Evolutionary conservation across 2,888 invertebrate genomes (phyloP), one percentile per base, ranked within the genome.

Genomic region (Coecobrya sp.): DNA sequence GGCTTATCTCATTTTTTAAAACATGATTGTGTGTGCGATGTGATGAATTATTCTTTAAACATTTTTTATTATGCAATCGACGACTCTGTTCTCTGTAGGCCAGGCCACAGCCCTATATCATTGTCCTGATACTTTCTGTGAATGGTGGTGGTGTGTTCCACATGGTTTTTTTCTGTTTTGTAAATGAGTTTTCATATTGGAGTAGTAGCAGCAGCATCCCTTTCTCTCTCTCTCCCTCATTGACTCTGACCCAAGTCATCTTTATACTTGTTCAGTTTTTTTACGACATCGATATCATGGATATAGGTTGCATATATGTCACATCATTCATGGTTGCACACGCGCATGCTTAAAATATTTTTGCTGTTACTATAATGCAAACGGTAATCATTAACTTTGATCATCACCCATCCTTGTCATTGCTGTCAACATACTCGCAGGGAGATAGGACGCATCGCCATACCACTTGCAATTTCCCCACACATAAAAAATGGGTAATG

Each of bases 61-160:
- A 70, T 70, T 73, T 73, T 73, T 73, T 62, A 36, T 87, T 87
- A 76, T 87, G 86, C 86, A 87, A 87, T 87, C 73, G n/a, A 13
- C 30, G 19, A 42, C 0, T n/a, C 27, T 2, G 25, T 10, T 42
- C 10, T 2, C 19, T 59, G 59, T 19, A 62, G 62, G 22, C 62
- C 62, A 62, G 62, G 62, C 62, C 62, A 62, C 62, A 62, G 62
- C 42, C 36, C 42, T 19, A 73, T 30, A 68, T 30, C 4, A 73
- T 68, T 68, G 36, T 42, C 73, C 30, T 36, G 30, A 0, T 70
- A n/a, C 36, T 36, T 36, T 36, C 59, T 59, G 22, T 59, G 19
- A 59, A 30, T 68, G 27, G 11, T 30, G n/a, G 13, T 70, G 42
- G 36, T 70, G 42, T n/a, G 42, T 73, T 73, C 42, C 42, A 73